A percentile compares a stretch with the other conserved stretches of the same genome.
These are phyloP conservation scores for Protodeltote pygarga DNA, from an alignment of 2,888 invertebrate genomes.

Conservation along the genomic window DNA sequence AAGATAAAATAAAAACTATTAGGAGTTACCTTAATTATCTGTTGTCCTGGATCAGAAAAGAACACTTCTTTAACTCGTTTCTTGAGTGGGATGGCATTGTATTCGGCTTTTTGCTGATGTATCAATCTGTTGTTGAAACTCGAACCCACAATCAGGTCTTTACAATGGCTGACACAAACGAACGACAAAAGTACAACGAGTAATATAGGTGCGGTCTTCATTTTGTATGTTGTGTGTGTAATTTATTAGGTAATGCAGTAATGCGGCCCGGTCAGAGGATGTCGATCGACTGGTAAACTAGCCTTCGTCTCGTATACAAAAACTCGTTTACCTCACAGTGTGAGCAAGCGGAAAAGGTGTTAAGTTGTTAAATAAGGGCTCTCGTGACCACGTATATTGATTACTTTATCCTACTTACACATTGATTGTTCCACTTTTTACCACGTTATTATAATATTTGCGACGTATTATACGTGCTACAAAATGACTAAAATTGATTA, in stretches of 20 bases:
- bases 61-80: constrained; percentile 82
- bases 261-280: constrained; percentile 62
- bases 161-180: constrained; percentile 66
- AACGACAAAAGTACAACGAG: constrained; percentile 66
- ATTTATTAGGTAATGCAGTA: constrained; percentile 53
- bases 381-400: constrained; percentile 24
- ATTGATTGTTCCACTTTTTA: constrained; percentile 34
- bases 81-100: constrained; percentile 77
- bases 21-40: constrained; percentile 75
- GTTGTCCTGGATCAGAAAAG: constrained; percentile 78
- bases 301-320: constrained; percentile 41
- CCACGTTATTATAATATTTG: constrained; percentile 14
- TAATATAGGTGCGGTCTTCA: constrained; percentile 70
- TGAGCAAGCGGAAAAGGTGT: constrained; percentile 40
- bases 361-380: constrained; percentile 29
- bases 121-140: constrained; percentile 77
- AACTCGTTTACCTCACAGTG: constrained; percentile 46
- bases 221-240: constrained; percentile 52
- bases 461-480: constrained; percentile 12
- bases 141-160: constrained; percentile 79
- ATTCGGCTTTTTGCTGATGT: constrained; percentile 78
- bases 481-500: no score
- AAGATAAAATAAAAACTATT: neutral
- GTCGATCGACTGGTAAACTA: constrained; percentile 59
- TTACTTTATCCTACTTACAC: constrained; percentile 2